Percentiles rank a stretch among this genome's conserved stretches.
phyloP scores from a whole-genome alignment of 1,140 invertebrate genomes.

The Tetramorium parvispinum region DNA sequence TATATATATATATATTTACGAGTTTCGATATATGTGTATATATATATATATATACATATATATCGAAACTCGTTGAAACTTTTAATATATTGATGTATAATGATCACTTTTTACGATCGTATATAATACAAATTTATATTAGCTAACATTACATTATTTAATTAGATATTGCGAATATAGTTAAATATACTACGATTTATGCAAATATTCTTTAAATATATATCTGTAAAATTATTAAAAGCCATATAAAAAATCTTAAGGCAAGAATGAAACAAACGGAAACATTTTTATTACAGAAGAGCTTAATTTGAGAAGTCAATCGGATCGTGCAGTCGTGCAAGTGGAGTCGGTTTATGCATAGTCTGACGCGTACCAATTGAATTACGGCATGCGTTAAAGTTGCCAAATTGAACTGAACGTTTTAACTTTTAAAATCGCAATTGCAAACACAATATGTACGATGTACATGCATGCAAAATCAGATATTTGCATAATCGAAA shows the following conservation, averaged over 20 bases:
- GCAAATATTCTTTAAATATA: not conserved
- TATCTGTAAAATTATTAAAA: not conserved
- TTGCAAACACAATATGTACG: not conserved
- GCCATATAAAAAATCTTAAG: not conserved
- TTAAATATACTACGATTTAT: too few species aligned
- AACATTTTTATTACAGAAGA: not conserved
- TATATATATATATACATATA: not conserved
- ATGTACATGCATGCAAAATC: not conserved
- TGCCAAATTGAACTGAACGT: not conserved
- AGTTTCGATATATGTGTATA: too few species aligned
- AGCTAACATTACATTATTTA: not conserved
- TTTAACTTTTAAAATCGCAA: not conserved
- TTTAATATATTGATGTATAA: not conserved
- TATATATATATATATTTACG: too few species aligned
- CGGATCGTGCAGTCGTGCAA: not conserved
- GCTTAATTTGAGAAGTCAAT: not conserved
- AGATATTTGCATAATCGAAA: not conserved
- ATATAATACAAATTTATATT: not conserved
- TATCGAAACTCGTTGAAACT: slow-evolving; percentile 11
- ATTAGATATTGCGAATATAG: not conserved
- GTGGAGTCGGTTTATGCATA: slow-evolving; percentile 9
- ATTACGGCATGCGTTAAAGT: not conserved
- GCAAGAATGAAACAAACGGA: not conserved
- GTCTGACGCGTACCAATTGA: not conserved
- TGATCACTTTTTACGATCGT: not conserved